Percentiles rank a stretch among this genome's conserved stretches.
phyloP scores from a whole-genome alignment of 2,113 vertebrate genomes.

The Tetraodon nigroviridis region DNA sequence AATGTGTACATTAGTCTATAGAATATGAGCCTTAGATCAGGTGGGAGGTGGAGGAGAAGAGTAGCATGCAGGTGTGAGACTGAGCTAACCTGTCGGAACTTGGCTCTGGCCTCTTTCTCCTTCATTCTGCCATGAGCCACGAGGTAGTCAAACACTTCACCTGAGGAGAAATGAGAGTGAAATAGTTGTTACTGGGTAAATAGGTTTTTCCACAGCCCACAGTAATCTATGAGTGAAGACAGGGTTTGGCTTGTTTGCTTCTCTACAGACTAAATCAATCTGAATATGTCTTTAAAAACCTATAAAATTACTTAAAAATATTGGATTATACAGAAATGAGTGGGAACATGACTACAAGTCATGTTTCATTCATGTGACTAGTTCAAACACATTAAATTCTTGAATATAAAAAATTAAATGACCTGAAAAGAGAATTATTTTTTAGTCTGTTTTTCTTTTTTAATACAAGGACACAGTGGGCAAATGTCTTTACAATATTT shows the following conservation, averaged over 20 bases:
- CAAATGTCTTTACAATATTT: too few relatives aligned
- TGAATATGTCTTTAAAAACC: too few relatives aligned
- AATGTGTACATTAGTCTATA: background rate
- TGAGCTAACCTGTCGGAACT: slow-evolving; percentile 70
- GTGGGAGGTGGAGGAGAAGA: too few relatives aligned
- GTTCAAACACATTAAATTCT: too few relatives aligned
- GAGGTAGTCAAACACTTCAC: slow-evolving; percentile 86
- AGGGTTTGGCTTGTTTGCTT: background rate
- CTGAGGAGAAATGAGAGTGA: slow-evolving; percentile 22
- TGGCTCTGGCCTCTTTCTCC: slow-evolving; percentile 85
- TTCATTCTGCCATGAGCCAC: slow-evolving; percentile 90
- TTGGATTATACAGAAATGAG: too few relatives aligned
- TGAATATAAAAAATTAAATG: too few relatives aligned
- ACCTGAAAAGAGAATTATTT: too few relatives aligned
- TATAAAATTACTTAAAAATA: too few relatives aligned
- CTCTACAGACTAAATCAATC: background rate
- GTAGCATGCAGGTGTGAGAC: background rate
- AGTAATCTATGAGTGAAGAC: background rate
- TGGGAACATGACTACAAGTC: too few relatives aligned
- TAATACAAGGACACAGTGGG: too few relatives aligned
- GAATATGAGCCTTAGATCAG: background rate
- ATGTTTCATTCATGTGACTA: too few relatives aligned
- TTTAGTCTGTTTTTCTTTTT: too few relatives aligned
- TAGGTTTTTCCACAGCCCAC: background rate
- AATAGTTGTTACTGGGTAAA: background rate